These are phyloP conservation scores for Otolemur garnettii DNA, from an alignment of 2,113 vertebrate species.

Conservation along the genomic window DNA sequence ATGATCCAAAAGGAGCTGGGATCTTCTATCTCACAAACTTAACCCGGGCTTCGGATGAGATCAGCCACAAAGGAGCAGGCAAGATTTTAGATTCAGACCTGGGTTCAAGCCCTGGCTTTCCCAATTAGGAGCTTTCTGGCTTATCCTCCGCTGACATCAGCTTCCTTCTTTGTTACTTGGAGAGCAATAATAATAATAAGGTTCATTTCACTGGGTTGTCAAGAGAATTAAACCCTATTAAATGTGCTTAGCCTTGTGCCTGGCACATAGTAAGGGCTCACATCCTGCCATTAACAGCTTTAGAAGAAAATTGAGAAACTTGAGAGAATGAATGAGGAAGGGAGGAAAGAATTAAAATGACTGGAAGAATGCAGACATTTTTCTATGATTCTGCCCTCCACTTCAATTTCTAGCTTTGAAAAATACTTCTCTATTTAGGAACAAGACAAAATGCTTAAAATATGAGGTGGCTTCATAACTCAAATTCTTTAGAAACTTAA, in stretches of 20 bases:
- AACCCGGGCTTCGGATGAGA: neutral
- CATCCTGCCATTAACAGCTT: neutral
- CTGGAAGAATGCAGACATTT: neutral
- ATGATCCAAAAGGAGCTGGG: neutral
- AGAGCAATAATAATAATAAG: neutral
- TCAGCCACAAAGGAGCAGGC: neutral
- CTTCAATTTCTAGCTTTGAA: neutral
- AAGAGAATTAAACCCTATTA: neutral
- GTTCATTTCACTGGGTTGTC: neutral
- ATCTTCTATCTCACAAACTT: neutral
- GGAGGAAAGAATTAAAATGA: neutral
- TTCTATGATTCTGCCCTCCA: neutral
- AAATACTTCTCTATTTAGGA: conserved; percentile 41
- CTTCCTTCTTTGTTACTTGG: neutral
- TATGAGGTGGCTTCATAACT: neutral
- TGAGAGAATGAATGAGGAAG: neutral
- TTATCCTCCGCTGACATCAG: neutral
- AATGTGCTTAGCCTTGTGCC: neutral
- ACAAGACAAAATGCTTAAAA: conserved; percentile 53
- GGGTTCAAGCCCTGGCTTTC: neutral
- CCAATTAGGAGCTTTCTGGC: neutral
- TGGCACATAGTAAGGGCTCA: neutral
- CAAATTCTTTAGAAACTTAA: conserved; percentile 33
- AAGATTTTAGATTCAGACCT: neutral
- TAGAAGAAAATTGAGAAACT: neutral